These are phyloP conservation scores for Podarcis siculus DNA, from an alignment of 2,797 vertebrate species.

Conservation along the genomic window DNA sequence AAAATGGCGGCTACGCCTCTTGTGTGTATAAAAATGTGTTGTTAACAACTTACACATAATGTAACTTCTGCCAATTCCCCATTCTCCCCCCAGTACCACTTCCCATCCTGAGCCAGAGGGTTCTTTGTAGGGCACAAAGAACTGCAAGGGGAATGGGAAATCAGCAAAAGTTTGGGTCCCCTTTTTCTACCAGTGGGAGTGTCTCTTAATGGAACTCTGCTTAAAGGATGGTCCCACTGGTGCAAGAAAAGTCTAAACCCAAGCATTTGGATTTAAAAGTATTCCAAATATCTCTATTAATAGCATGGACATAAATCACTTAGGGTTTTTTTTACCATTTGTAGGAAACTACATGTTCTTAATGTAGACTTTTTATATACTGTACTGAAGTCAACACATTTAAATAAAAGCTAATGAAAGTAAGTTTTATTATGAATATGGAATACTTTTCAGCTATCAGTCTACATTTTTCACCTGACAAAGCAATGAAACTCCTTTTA, in stretches of 20 bases:
- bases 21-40: background rate
- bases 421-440: background rate
- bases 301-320: conserved; percentile 17
- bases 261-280: background rate
- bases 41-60: background rate
- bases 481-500: conserved; percentile 38
- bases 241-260: background rate
- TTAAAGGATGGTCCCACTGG: background rate
- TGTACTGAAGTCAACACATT: background rate
- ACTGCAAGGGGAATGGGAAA: background rate
- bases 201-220: background rate
- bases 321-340: background rate
- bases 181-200: background rate
- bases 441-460: background rate
- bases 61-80: too few relatives aligned
- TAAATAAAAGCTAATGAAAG: background rate
- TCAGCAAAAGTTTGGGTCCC: background rate
- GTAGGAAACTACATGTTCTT: background rate
- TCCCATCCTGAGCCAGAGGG: too few relatives aligned
- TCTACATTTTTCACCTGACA: conserved; percentile 32
- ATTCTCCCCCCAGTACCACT: too few relatives aligned
- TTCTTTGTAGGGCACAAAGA: too few relatives aligned
- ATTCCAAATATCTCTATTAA: conserved; percentile 32
- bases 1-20: background rate
- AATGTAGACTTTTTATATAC: background rate